Conservation (phyloP, 2,113 vertebrate species). For the Deroptyus accipitrinus region DNA sequence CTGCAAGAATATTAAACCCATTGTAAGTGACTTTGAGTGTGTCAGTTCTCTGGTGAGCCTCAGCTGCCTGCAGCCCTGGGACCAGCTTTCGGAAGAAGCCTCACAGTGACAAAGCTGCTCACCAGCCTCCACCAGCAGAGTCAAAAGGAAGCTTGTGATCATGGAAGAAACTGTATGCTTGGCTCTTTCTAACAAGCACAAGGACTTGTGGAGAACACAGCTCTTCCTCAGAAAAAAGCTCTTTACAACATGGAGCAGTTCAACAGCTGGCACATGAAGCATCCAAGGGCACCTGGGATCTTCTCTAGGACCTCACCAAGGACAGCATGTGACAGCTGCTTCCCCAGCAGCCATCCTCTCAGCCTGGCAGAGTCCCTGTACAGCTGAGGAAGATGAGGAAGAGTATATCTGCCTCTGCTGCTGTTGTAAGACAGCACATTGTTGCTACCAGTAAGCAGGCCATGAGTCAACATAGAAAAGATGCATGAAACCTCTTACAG, state of each 20-base stretch:
- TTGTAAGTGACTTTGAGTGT: background rate
- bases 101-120: background rate
- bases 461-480: background rate
- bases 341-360: background rate
- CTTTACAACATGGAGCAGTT: rapidly evolving
- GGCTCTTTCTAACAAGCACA: background rate
- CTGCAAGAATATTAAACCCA: background rate
- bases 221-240: background rate
- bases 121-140: background rate
- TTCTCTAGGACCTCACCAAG: background rate
- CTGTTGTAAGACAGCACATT: background rate
- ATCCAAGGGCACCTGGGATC: background rate
- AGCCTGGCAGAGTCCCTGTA: background rate
- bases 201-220: background rate
- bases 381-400: background rate
- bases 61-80: background rate
- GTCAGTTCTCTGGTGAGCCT: background rate
- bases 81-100: background rate
- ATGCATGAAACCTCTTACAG: background rate
- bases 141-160: background rate
- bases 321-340: background rate
- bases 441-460: background rate
- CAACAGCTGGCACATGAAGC: too few relatives aligned
- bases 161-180: background rate
- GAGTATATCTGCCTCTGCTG: background rate